Base-by-base conservation (phyloP, 2,888 invertebrate genomes). In the Lochmaea crataegi region DNA sequence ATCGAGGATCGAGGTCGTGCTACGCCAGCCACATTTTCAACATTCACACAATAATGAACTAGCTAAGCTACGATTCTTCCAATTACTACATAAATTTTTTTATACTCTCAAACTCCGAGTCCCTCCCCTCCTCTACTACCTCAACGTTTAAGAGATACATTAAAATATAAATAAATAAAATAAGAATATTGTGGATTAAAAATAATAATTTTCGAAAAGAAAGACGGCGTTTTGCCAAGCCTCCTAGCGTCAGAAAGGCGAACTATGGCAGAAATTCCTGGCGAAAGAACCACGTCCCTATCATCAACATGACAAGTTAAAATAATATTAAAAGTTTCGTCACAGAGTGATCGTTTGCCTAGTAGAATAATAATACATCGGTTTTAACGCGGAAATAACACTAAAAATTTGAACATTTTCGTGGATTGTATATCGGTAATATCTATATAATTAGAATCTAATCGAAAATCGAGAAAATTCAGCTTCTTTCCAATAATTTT, bases 261-360 rank as follows among this genome's bases (percentile, higher is more conserved):
- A 84, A 86, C 85, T 84, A 84, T 71, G 75, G 68, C 76, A 80
- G 79, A 76, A 85, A 85, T 86, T 86, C 86, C 85, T 86, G 85
- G 84, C 85, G 82, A 84, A 85, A 86, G 85, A 85, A 84, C 83
- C 83, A 83, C 85, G 82, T 83, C 83, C 84, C 85, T 83, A 84
- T 82, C 83, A 84, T 82, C 83, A 82, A 83, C 85, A 84, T 84
- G 85, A 85, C 85, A 84, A 83, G 85, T 84, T 82, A 84, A 84
- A 85, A 83, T 83, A 84, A 84, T 83, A 84, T 83, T 84, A 84
- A 83, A 83, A 82, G 84, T 84, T 84, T 83, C 81, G 82, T 80
- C 81, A 79, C 68, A 72, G 74, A 74, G 82, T 80, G 79, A 75
- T 73, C 68, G 76, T 76, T 76, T 75, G 72, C 76, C 74, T 74